Conservation (phyloP, 2,113 vertebrate species). For the Nannospalax galili region DNA sequence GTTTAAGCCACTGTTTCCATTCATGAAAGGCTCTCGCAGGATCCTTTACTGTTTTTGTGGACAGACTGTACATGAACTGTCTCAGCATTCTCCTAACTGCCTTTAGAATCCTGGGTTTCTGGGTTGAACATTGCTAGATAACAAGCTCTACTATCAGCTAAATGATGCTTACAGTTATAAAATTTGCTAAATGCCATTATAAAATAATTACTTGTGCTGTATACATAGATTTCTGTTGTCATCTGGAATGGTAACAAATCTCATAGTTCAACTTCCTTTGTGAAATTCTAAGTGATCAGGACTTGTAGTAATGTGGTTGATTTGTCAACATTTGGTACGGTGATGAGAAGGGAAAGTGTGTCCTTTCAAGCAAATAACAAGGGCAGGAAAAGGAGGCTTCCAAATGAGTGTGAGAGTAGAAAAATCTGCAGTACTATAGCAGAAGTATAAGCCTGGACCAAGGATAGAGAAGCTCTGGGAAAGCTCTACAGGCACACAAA, state of each 20-base stretch:
- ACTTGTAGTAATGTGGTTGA: background rate
- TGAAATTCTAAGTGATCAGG: conserved; percentile 13
- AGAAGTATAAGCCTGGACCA: background rate
- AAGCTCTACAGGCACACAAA: fast-evolving
- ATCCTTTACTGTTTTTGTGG: background rate
- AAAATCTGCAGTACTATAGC: background rate
- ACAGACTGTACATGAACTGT: background rate
- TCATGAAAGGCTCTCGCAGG: background rate
- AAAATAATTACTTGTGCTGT: conserved; percentile 19
- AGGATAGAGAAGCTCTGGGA: background rate
- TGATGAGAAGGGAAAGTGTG: background rate
- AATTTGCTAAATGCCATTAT: background rate
- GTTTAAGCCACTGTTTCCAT: background rate
- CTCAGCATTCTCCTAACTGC: background rate
- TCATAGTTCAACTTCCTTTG: conserved; percentile 42
- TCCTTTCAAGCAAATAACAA: background rate
- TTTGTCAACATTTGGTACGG: background rate
- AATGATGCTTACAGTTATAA: conserved; percentile 22
- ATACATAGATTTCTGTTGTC: conserved; percentile 33
- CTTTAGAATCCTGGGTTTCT: background rate
- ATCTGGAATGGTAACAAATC: conserved; percentile 38
- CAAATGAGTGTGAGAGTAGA: background rate
- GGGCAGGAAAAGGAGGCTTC: background rate
- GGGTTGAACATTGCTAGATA: background rate
- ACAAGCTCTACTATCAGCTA: conserved; percentile 28